These are phyloP conservation scores for Lordiphosa andalusiaca DNA, from an alignment of 2,888 invertebrate genomes.

Conservation along the genomic window DNA sequence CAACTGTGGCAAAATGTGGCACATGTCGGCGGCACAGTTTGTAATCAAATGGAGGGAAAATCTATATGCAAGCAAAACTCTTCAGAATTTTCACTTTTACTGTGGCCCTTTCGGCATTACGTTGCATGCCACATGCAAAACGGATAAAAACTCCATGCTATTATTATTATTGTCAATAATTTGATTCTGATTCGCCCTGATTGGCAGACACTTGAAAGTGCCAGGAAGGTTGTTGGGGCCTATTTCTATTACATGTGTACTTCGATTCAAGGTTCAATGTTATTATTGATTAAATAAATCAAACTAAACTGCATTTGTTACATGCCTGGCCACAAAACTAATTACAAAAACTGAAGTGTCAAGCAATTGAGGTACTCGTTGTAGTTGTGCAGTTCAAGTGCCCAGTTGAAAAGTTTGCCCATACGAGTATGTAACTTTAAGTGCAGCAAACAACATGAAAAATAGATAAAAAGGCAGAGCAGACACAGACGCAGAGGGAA, in stretches of 20 bases:
- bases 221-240: slow-evolving; percentile 20
- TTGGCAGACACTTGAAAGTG: slow-evolving; percentile 73
- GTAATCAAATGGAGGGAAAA: slow-evolving; percentile 59
- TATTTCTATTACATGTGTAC: slow-evolving; percentile 43
- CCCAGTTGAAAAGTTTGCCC: slow-evolving; percentile 56
- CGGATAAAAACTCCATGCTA: slow-evolving; percentile 41
- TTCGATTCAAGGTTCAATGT: slow-evolving; percentile 55
- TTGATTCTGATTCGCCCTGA: slow-evolving; percentile 67
- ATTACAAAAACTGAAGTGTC: slow-evolving; percentile 69
- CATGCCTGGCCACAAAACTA: slow-evolving; percentile 49
- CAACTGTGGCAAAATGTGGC: slow-evolving; percentile 62
- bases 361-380: slow-evolving; percentile 55
- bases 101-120: slow-evolving; percentile 46
- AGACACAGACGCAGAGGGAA: slow-evolving; percentile 11
- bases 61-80: slow-evolving; percentile 19
- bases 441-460: slow-evolving; percentile 53
- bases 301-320: neutral
- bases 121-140: slow-evolving; percentile 77
- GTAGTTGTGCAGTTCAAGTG: slow-evolving; percentile 50
- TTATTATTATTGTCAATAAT: slow-evolving; percentile 76
- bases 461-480: slow-evolving; percentile 16
- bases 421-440: slow-evolving; percentile 44
- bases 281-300: slow-evolving; percentile 12
- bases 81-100: slow-evolving; percentile 73
- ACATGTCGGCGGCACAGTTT: slow-evolving; percentile 67